Evolutionary conservation across 2,888 invertebrate species (phyloP).

Genomic region (Chironomus riparius): DNA sequence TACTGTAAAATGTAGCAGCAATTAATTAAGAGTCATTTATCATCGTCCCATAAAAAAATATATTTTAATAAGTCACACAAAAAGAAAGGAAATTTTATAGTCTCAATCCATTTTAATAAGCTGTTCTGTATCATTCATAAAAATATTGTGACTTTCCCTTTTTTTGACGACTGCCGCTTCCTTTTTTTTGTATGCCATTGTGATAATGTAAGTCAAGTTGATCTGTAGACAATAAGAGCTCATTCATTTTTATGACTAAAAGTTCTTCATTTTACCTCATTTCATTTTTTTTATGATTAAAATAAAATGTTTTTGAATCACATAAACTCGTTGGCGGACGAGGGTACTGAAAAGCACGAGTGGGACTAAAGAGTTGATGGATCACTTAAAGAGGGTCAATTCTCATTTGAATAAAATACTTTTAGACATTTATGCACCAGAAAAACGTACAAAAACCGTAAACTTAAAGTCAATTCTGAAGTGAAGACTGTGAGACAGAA

Average conservation of each 20-base stretch:
- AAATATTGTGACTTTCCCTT: too few species aligned
- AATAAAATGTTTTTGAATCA: not conserved
- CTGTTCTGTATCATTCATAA: too few species aligned
- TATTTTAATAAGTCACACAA: slow-evolving; percentile 2
- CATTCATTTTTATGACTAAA: not conserved
- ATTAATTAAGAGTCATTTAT: slow-evolving; percentile 20
- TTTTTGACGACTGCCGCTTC: too few species aligned
- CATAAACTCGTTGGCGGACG: not conserved
- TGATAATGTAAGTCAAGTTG: not conserved
- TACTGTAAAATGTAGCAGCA: not conserved
- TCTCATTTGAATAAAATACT: not conserved
- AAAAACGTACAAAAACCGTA: not conserved
- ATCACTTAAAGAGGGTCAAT: not conserved
- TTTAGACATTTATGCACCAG: too few species aligned
- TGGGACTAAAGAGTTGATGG: slow-evolving; percentile 19
- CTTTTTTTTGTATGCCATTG: too few species aligned
- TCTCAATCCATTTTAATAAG: too few species aligned
- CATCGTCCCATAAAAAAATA: slow-evolving; percentile 11
- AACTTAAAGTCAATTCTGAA: not conserved
- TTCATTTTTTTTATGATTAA: not conserved
- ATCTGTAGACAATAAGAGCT: not conserved
- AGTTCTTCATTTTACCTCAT: not conserved
- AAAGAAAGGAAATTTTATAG: too few species aligned
- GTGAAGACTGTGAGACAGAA: not conserved
- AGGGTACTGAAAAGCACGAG: not conserved